phyloP scores from a whole-genome alignment of 2,888 invertebrate genomes.

The Macaria notata region DNA sequence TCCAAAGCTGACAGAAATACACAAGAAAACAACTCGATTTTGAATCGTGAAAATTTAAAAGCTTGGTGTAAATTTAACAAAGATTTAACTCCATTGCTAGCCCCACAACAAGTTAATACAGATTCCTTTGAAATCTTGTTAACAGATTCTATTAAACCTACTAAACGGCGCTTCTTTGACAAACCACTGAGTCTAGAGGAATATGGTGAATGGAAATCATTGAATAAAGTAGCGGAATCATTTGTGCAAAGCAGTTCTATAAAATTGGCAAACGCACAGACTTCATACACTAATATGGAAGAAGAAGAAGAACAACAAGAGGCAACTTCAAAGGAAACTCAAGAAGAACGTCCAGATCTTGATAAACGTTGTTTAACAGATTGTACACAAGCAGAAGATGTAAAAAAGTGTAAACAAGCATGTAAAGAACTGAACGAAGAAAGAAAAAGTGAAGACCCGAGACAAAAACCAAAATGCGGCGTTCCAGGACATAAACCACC shows the following conservation, averaged over 20 bases:
- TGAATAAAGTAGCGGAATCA: constrained; percentile 13
- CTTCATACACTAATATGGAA: constrained; percentile 14
- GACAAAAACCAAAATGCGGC: constrained; percentile 10
- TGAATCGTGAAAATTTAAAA: constrained; percentile 27
- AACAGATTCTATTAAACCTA: constrained; percentile 35
- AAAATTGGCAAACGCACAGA: constrained; percentile 24
- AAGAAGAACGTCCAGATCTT: background rate
- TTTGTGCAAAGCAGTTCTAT: constrained; percentile 11
- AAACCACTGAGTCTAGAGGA: constrained; percentile 35
- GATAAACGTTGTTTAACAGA: constrained; percentile 5
- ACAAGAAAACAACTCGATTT: constrained; percentile 21
- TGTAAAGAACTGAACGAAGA: constrained; percentile 6
- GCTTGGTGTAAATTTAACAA: constrained; percentile 46
- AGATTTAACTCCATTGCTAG: constrained; percentile 52
- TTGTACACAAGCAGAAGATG: constrained; percentile 4
- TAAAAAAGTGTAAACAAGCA: constrained; percentile 8
- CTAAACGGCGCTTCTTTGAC: constrained; percentile 41
- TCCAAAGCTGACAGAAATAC: constrained; percentile 42
- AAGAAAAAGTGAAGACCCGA: background rate
- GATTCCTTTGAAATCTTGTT: constrained; percentile 41
- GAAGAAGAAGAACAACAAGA: background rate
- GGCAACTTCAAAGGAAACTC: background rate
- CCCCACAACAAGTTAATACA: constrained; percentile 36
- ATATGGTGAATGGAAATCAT: constrained; percentile 9
- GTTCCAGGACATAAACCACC: constrained; percentile 2